These are phyloP conservation scores for Drosophila arizonae DNA, from an alignment of 1,140 invertebrate genomes.

Conservation along the genomic window DNA sequence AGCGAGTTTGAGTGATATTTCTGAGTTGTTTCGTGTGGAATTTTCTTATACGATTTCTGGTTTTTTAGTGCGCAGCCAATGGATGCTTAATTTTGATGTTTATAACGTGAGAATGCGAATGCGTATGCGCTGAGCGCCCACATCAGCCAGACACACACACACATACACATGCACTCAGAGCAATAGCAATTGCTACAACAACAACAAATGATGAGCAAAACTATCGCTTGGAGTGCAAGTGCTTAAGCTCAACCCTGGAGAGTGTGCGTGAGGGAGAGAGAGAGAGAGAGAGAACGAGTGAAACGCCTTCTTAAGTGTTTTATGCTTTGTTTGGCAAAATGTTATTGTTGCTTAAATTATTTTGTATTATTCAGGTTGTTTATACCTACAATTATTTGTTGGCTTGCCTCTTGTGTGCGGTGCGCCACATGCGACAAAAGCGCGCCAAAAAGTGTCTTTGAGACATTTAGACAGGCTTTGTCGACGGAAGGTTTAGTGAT, in stretches of 20 bases:
- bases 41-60: slow-evolving; percentile 53
- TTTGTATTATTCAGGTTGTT: slow-evolving; percentile 74
- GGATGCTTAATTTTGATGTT: slow-evolving; percentile 72
- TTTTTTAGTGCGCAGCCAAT: slow-evolving; percentile 62
- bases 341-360: slow-evolving; percentile 78
- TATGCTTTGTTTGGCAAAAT: slow-evolving; percentile 80
- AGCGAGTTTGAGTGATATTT: slow-evolving; percentile 35
- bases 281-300: slow-evolving; percentile 24
- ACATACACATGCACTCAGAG: not conserved
- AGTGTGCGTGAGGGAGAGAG: not conserved
- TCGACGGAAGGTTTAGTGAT: not conserved
- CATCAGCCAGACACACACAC: slow-evolving; percentile 23
- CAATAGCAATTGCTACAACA: slow-evolving; percentile 26
- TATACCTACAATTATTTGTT: slow-evolving; percentile 22
- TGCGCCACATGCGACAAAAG: slow-evolving; percentile 30
- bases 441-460: slow-evolving; percentile 28
- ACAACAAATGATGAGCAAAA: slow-evolving; percentile 58
- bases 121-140: slow-evolving; percentile 56
- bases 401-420: slow-evolving; percentile 19
- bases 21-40: slow-evolving; percentile 36
- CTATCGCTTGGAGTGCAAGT: slow-evolving; percentile 61
- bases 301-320: slow-evolving; percentile 75
- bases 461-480: no score
- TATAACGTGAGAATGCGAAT: slow-evolving; percentile 80
- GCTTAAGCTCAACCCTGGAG: slow-evolving; percentile 36